A percentile compares a stretch with the other conserved stretches of the same genome.
Evolutionary conservation across 2,888 invertebrate genomes (phyloP).

Genomic region (Diarsia dahlii): DNA sequence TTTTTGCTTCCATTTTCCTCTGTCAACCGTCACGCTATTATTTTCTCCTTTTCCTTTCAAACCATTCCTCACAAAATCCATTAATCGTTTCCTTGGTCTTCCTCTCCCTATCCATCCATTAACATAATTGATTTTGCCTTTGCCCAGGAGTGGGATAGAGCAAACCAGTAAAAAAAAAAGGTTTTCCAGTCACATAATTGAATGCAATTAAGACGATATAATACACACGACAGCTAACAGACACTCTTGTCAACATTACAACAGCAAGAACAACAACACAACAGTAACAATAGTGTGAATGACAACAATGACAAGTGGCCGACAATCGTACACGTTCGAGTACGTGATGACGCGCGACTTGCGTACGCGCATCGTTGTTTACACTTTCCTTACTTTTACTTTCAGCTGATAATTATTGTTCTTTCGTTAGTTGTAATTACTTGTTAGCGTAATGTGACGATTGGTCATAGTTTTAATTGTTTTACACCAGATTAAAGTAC

Average conservation of each 20-base stretch:
- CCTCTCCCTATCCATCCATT: no score
- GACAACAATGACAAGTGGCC: slow-evolving; percentile 32
- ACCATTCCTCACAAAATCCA: no score
- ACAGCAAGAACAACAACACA: slow-evolving; percentile 17
- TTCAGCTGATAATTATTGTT: slow-evolving; percentile 28
- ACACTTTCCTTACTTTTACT: slow-evolving; percentile 53
- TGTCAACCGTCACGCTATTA: no score
- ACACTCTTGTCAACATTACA: slow-evolving; percentile 13
- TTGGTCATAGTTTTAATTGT: neutral
- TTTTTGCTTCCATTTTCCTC: no score
- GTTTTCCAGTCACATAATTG: neutral
- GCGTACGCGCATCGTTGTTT: slow-evolving; percentile 50
- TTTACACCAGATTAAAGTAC: neutral
- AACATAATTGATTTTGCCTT: no score
- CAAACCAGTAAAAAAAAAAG: no score
- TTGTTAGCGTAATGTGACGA: neutral
- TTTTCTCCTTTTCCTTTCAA: no score
- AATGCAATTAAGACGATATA: neutral
- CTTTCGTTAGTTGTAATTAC: slow-evolving; percentile 2
- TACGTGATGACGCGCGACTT: slow-evolving; percentile 42
- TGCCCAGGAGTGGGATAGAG: no score
- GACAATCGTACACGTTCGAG: slow-evolving; percentile 20
- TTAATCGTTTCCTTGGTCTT: no score
- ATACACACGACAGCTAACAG: slow-evolving; percentile 2
- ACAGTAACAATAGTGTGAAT: slow-evolving; percentile 42